phyloP scores from a whole-genome alignment of 1,140 invertebrate species.

The Euura lappo region DNA sequence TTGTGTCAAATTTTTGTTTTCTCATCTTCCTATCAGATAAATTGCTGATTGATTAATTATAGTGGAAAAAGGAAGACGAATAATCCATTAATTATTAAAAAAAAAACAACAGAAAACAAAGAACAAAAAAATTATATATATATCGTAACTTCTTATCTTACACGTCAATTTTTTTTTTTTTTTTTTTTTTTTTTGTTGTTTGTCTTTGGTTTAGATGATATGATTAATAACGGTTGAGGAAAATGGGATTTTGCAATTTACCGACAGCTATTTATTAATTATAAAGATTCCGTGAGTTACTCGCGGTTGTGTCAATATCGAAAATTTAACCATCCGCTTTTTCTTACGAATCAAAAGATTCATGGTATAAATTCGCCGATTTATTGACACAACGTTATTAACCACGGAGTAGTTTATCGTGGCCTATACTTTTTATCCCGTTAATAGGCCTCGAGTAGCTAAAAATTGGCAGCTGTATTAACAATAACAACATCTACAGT shows the following conservation, averaged over 20 bases:
- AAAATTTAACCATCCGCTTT: not conserved
- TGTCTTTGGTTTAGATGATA: not conserved
- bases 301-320: not conserved
- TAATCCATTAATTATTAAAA: not conserved
- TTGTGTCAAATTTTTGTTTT: not conserved
- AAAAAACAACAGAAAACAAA: not conserved
- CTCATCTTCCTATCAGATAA: not conserved
- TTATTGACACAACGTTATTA: not conserved
- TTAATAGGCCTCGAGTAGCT: not conserved
- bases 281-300: not conserved
- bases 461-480: not conserved
- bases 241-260: conserved; percentile 13
- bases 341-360: not conserved
- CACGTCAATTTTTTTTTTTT: not conserved
- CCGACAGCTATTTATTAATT: not conserved
- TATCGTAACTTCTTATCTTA: not conserved
- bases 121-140: not conserved
- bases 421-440: not conserved
- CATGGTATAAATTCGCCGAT: not conserved
- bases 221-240: not conserved
- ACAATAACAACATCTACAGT: not conserved
- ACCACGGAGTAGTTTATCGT: not conserved
- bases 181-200: not conserved
- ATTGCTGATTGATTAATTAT: not conserved
- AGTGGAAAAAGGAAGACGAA: no score